These are phyloP conservation scores for Cephus nigrinus DNA, from an alignment of 2,888 invertebrate genomes.

Conservation along the genomic window DNA sequence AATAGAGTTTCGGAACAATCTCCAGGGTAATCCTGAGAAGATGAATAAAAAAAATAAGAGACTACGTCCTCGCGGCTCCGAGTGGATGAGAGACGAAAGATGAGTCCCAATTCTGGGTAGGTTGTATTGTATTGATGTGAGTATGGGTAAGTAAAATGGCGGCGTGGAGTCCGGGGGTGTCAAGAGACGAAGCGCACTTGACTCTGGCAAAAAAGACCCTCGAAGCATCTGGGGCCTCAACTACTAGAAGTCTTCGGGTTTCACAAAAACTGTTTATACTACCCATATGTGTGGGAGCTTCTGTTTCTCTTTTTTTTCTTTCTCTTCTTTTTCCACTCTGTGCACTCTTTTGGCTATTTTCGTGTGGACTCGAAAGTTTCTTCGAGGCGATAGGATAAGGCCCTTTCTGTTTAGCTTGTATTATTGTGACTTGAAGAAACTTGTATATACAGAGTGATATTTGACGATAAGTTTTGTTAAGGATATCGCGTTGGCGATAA, in stretches of 20 bases:
- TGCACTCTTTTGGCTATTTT: not conserved
- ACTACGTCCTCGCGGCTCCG: not conserved
- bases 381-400: not conserved
- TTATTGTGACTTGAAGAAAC: not conserved
- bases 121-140: not conserved
- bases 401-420: not conserved
- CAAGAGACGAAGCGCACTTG: not conserved
- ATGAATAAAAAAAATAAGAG: not conserved
- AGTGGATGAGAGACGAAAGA: not conserved
- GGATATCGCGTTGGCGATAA: not conserved
- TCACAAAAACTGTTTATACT: slow-evolving; percentile 40
- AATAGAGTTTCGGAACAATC: not conserved
- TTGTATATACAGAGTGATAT: not conserved
- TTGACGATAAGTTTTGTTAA: not conserved
- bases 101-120: not conserved
- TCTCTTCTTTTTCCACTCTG: not conserved
- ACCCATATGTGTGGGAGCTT: slow-evolving; percentile 42
- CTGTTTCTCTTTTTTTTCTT: slow-evolving; percentile 13
- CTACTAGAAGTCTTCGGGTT: slow-evolving; percentile 17
- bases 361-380: not conserved
- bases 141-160: not conserved
- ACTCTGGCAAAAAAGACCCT: slow-evolving; percentile 30
- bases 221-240: slow-evolving; percentile 39
- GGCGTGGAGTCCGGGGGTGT: not conserved
- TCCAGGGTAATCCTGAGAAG: not conserved